Base-by-base conservation (phyloP, 2,113 vertebrate genomes). In the Cygnus buccinator region DNA sequence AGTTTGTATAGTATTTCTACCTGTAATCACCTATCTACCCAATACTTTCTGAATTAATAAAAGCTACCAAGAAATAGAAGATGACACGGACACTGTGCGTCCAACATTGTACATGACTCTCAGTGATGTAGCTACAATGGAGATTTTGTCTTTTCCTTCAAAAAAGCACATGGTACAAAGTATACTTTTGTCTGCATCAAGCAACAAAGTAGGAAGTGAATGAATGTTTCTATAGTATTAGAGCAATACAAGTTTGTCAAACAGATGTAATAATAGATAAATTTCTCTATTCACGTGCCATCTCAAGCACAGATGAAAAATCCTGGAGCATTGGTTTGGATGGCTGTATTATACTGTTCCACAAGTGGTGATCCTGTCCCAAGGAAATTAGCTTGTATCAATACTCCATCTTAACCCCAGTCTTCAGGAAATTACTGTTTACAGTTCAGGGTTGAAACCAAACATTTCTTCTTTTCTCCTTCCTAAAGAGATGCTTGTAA, bases 31-130 rank as follows among this genome's bases (percentile, higher is more conserved):
- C 63, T 31, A 94, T 72, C 33, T 3, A 93, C 46, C 31, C 58
- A 74, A 76, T 78, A 89, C 57, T 95, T 96, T 97, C 76, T 83
- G 77, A 96, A 94, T 95, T 94, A 96, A 87, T 84, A 70, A 75
- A 84, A 68, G 25, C 11, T 92, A 73, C 7, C 13, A 55, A 84
- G 62, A 70, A 95, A 89, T 85, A 41, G 57, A 63, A 35, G 65
- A 84, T 82, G 76, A 85, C 63, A 94, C 70, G 13, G 52, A 71
- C 61, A 73, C 8, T 71, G 13, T 50, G 29, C 74, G 76, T 63
- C 71, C 67, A 75, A 25, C n/a, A 41, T 48, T 81, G 4, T 65
- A 77, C 11, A 17, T 6, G 4, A 41, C 26, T 41, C 28, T 71
- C 29, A 44, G 10, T 54, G 13, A 35, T 22, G 14, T 23, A 71